Evolutionary conservation across 2,113 vertebrate genomes (phyloP).

Genomic region (Silurus asotus): DNA sequence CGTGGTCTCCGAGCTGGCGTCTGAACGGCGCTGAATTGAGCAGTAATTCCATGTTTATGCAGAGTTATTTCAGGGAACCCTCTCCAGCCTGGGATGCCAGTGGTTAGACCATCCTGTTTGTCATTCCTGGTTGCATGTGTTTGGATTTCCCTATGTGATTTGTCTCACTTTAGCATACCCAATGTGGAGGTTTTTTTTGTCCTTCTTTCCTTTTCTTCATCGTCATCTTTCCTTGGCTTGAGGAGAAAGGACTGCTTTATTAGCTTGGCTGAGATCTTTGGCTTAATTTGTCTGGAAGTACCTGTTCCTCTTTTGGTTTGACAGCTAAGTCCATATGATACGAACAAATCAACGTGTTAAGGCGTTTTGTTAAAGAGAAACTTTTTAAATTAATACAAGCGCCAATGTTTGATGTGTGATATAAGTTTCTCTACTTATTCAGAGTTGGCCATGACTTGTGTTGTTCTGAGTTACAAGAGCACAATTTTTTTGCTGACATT

Average conservation of each 20-base stretch:
- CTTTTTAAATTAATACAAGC: background rate
- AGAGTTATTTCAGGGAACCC: slow-evolving; percentile 48
- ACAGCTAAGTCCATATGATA: background rate
- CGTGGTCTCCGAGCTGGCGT: slow-evolving; percentile 42
- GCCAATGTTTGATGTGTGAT: background rate
- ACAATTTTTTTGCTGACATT: background rate
- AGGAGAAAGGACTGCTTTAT: background rate
- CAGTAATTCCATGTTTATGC: slow-evolving; percentile 52
- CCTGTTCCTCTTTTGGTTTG: slow-evolving; percentile 31
- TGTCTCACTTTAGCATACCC: background rate
- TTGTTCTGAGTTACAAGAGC: background rate
- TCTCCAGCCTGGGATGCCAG: slow-evolving; percentile 48
- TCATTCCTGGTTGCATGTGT: slow-evolving; percentile 41
- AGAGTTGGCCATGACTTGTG: background rate
- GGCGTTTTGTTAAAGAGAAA: background rate
- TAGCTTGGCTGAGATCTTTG: background rate
- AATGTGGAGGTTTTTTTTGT: background rate
- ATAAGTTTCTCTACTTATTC: background rate
- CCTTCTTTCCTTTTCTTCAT: background rate
- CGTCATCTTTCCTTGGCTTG: background rate
- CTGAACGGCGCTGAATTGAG: slow-evolving; percentile 44
- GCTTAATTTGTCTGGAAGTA: slow-evolving; percentile 5
- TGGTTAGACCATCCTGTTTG: slow-evolving; percentile 50
- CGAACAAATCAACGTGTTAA: background rate
- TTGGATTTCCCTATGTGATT: slow-evolving; percentile 40